These are phyloP conservation scores for Pogonocherus hispidulus DNA, from an alignment of 2,888 invertebrate genomes.

Conservation along the genomic window DNA sequence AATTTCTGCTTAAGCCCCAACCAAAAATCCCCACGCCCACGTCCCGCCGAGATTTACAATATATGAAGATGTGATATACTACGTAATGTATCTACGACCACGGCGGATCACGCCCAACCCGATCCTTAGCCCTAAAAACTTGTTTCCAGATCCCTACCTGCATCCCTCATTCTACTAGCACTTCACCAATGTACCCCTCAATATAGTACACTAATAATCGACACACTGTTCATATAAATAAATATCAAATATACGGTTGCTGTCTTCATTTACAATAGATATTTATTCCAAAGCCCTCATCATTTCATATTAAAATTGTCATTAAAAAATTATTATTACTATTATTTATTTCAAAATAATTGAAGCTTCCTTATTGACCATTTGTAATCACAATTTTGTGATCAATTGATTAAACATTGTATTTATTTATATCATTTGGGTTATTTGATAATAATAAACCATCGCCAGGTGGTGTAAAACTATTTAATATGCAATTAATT, in stretches of 20 bases:
- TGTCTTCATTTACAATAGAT: conserved; percentile 60
- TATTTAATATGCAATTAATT: no score
- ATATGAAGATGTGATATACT: conserved; percentile 66
- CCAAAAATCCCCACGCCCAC: conserved; percentile 42
- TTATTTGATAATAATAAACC: no score
- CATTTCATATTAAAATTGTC: not conserved
- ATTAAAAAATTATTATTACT: no score
- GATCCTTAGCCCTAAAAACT: conserved; percentile 34
- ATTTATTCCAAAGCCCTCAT: conserved; percentile 38
- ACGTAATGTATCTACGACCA: conserved; percentile 62
- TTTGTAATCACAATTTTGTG: no score
- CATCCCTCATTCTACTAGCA: conserved; percentile 63
- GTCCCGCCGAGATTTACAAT: conserved; percentile 61
- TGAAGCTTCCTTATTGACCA: no score
- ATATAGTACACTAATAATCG: conserved; percentile 68
- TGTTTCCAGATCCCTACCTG: conserved; percentile 51
- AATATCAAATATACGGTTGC: conserved; percentile 65
- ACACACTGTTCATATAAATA: conserved; percentile 68
- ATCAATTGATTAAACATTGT: no score
- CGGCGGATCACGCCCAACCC: conserved; percentile 52
- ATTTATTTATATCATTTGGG: no score
- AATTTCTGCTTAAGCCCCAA: conserved; percentile 24
- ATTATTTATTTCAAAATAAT: no score
- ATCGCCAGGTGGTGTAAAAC: no score
- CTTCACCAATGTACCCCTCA: conserved; percentile 64